Conservation (phyloP, 2,888 invertebrate species). For the Dynastes grantii region DNA sequence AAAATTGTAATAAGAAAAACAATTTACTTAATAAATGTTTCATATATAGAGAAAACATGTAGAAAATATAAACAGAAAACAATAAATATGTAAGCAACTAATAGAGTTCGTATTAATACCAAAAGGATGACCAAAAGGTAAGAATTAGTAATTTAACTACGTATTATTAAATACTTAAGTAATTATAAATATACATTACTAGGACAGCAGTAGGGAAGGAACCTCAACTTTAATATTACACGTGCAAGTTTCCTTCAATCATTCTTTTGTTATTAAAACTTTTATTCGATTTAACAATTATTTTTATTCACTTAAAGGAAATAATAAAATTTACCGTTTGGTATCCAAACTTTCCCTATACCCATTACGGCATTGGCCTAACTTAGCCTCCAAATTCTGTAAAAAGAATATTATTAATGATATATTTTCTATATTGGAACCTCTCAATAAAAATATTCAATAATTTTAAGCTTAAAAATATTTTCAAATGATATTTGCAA, state of each 20-base stretch:
- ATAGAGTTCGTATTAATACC: conserved; percentile 11
- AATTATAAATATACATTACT: too few species aligned
- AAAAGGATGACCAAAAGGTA: neutral
- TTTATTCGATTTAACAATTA: neutral
- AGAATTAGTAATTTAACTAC: neutral
- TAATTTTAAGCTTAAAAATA: too few species aligned
- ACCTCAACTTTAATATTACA: too few species aligned
- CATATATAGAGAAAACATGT: neutral
- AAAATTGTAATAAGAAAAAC: too few species aligned
- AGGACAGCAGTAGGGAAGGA: too few species aligned
- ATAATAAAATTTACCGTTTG: conserved; percentile 42
- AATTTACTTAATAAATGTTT: neutral
- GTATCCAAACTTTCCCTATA: conserved; percentile 51
- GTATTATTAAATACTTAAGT: neutral
- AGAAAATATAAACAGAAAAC: conserved; percentile 21
- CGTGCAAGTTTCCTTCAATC: neutral
- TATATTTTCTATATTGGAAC: conserved; percentile 1
- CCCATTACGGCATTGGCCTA: conserved; percentile 59
- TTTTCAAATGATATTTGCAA: too few species aligned
- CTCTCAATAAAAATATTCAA: neutral
- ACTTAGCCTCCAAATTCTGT: conserved; percentile 61
- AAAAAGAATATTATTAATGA: conserved; percentile 49
- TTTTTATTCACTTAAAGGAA: neutral
- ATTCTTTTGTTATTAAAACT: conserved; percentile 13
- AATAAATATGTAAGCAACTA: conserved; percentile 27